These are phyloP conservation scores for Labeo rohita DNA, from an alignment of 2,113 vertebrate species.

Conservation along the genomic window DNA sequence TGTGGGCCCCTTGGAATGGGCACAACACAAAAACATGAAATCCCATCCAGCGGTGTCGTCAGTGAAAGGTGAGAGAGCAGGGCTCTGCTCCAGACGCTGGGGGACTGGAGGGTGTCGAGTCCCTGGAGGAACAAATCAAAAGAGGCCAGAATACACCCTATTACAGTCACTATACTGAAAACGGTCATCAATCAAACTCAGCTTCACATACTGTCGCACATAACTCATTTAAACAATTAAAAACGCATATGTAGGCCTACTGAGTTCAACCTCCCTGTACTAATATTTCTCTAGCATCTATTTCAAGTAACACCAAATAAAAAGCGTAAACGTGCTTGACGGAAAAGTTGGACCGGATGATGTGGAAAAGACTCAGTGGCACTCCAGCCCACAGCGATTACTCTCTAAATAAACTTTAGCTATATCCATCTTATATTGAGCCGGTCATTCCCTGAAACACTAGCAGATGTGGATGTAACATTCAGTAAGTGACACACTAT, in stretches of 20 bases:
- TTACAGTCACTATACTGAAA: background rate
- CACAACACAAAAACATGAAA: constrained; percentile 42
- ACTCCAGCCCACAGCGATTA: background rate
- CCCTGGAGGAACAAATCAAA: background rate
- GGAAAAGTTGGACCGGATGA: constrained; percentile 1
- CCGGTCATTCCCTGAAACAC: constrained; percentile 1
- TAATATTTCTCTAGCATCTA: background rate
- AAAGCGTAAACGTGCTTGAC: background rate
- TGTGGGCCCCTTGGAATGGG: background rate
- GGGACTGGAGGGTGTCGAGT: background rate
- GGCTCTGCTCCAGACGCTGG: background rate
- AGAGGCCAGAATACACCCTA: constrained; percentile 6
- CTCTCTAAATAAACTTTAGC: constrained; percentile 5
- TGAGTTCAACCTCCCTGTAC: background rate
- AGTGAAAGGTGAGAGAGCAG: constrained; percentile 42
- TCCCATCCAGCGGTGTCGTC: constrained; percentile 23
- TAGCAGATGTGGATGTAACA: constrained; percentile 8
- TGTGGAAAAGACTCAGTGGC: constrained; percentile 7
- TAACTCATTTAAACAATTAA: background rate
- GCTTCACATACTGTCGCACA: background rate
- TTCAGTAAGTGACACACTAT: background rate
- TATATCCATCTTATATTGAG: constrained; percentile 5
- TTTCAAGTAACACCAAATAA: constrained; percentile 1
- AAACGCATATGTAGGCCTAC: background rate
- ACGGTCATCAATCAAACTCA: background rate